phyloP scores from a whole-genome alignment of 2,113 vertebrate species.

The Sitta europaea region DNA sequence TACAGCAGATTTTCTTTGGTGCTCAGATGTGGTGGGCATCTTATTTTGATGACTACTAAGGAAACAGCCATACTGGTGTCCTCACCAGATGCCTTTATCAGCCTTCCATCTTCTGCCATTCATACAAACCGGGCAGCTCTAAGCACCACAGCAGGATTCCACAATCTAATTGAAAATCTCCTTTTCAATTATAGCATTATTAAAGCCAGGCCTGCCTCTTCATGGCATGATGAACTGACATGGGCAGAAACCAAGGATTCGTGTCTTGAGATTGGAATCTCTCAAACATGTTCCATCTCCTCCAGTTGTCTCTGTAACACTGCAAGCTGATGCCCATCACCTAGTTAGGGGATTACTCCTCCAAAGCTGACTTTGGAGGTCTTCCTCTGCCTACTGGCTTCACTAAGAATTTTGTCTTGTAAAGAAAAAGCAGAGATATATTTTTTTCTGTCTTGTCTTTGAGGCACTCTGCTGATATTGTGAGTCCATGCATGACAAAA shows the following conservation, averaged over 20 bases:
- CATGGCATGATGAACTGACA: not conserved
- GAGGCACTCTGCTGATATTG: not conserved
- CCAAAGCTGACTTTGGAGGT: not conserved
- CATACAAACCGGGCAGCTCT: not conserved
- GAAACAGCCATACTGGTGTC: not conserved
- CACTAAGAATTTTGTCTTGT: not conserved
- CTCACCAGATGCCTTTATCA: not conserved
- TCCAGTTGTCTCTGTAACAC: not conserved
- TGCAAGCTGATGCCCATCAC: not conserved
- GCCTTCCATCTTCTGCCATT: not conserved
- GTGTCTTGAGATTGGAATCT: accelerated
- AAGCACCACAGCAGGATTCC: not conserved
- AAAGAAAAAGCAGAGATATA: not conserved
- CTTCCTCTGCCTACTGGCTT: not conserved
- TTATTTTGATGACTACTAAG: accelerated
- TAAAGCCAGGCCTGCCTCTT: not conserved
- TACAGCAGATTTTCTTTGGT: not conserved
- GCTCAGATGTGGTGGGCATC: not conserved
- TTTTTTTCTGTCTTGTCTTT: not conserved
- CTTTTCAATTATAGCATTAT: not conserved
- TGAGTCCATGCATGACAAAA: not conserved
- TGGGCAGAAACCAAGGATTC: not conserved
- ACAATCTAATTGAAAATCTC: not conserved
- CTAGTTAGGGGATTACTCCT: not conserved
- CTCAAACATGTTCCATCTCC: accelerated